Percentiles rank a stretch among this genome's conserved stretches.
phyloP scores from a whole-genome alignment of 2,888 invertebrate genomes.

The Luperina testacea region DNA sequence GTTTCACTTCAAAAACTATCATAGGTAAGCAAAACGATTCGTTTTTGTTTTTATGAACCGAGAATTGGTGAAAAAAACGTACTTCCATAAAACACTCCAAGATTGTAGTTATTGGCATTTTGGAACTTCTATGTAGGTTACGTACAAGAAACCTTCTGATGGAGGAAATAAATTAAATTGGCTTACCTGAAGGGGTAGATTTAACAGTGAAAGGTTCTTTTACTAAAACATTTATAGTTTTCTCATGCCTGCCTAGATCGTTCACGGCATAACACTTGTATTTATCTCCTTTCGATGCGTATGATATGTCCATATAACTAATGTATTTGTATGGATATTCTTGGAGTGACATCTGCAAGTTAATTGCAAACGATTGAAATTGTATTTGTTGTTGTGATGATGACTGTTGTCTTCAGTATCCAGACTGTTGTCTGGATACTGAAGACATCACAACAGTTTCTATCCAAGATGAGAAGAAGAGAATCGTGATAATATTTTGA shows the following conservation, averaged over 20 bases:
- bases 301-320: slow-evolving; percentile 51
- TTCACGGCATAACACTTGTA: slow-evolving; percentile 63
- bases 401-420: too few species aligned
- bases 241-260: slow-evolving; percentile 19
- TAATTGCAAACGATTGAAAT: not conserved
- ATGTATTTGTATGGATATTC: slow-evolving; percentile 59
- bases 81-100: not conserved
- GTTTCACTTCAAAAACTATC: too few species aligned
- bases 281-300: slow-evolving; percentile 21
- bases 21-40: too few species aligned
- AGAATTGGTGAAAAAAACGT: not conserved
- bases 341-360: slow-evolving; percentile 53
- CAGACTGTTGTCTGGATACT: too few species aligned
- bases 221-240: slow-evolving; percentile 43
- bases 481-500: not conserved
- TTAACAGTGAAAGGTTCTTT: slow-evolving; percentile 52
- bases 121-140: not conserved
- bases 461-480: not conserved
- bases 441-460: not conserved
- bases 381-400: too few species aligned
- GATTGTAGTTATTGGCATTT: not conserved
- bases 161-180: not conserved
- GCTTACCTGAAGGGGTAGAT: slow-evolving; percentile 47
- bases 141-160: not conserved
- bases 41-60: too few species aligned